phyloP scores from a whole-genome alignment of 2,113 vertebrate species.

The Psophia crepitans region DNA sequence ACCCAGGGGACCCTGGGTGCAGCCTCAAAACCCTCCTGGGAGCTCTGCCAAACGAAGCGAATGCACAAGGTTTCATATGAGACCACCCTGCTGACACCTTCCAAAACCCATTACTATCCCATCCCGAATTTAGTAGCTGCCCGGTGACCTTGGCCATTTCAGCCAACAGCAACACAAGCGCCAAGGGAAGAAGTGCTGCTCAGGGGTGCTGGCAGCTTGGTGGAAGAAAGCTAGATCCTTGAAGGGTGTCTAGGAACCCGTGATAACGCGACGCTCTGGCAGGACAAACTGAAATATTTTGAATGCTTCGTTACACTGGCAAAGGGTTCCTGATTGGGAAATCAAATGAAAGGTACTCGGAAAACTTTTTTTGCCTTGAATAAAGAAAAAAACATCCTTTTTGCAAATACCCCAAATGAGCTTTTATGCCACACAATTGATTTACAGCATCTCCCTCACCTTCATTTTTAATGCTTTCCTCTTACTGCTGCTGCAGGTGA shows the following conservation, averaged over 20 bases:
- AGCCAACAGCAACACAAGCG: not conserved
- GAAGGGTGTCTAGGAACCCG: not conserved
- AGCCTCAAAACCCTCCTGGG: not conserved
- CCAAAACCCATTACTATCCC: not conserved
- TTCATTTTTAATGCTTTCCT: not conserved
- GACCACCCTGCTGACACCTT: not conserved
- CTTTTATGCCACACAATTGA: not conserved
- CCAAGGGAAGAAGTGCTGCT: not conserved
- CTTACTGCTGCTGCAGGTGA: not conserved
- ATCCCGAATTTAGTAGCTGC: not conserved
- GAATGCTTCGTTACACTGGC: fast-evolving
- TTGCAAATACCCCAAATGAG: not conserved
- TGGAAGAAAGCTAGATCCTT: not conserved
- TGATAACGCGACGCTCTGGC: not conserved
- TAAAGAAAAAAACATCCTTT: not conserved
- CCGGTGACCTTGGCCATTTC: fast-evolving
- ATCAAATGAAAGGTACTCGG: not conserved
- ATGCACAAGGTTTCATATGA: not conserved
- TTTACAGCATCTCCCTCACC: not conserved
- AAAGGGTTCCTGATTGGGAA: not conserved
- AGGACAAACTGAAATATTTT: not conserved
- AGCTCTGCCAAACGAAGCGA: not conserved
- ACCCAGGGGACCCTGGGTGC: no score
- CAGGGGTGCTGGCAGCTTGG: not conserved
- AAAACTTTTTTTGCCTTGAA: not conserved